These are phyloP conservation scores for Onychomys leucogaster DNA, from an alignment of 2,797 vertebrate genomes.

Conservation along the genomic window DNA sequence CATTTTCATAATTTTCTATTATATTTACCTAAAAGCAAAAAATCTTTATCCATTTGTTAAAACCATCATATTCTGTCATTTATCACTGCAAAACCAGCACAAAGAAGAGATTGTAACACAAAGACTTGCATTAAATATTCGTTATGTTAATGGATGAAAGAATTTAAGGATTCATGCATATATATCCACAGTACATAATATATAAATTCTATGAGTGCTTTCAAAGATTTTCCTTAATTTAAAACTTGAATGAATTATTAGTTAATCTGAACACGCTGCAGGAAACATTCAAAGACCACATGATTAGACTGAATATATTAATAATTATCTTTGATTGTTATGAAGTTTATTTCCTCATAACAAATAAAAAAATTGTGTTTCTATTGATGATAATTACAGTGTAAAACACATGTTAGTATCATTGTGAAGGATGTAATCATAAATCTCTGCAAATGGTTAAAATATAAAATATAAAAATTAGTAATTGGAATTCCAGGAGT, in stretches of 20 bases:
- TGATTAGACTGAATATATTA: slow-evolving; percentile 25
- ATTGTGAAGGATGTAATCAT: slow-evolving; percentile 53
- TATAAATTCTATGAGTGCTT: not conserved
- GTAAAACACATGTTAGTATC: slow-evolving; percentile 60
- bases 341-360: slow-evolving; percentile 54
- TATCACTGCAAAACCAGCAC: not conserved
- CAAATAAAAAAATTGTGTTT: slow-evolving; percentile 23
- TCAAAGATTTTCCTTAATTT: slow-evolving; percentile 43
- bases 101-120: slow-evolving; percentile 8
- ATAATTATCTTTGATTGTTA: slow-evolving; percentile 50
- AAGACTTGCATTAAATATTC: not conserved
- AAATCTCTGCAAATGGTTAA: slow-evolving; percentile 46
- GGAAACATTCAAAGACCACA: slow-evolving; percentile 10
- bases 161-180: not conserved
- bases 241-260: slow-evolving; percentile 29
- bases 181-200: not conserved
- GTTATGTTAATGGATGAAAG: slow-evolving; percentile 1
- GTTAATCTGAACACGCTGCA: slow-evolving; percentile 17
- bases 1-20: slow-evolving; percentile 32
- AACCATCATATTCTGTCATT: not conserved
- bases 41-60: slow-evolving; percentile 11
- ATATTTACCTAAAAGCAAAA: slow-evolving; percentile 18
- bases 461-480: slow-evolving; percentile 52
- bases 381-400: slow-evolving; percentile 63
- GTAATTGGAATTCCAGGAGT: slow-evolving; percentile 46